phyloP scores from a whole-genome alignment of 2,797 vertebrate species.

The Phylloscopus collybita region DNA sequence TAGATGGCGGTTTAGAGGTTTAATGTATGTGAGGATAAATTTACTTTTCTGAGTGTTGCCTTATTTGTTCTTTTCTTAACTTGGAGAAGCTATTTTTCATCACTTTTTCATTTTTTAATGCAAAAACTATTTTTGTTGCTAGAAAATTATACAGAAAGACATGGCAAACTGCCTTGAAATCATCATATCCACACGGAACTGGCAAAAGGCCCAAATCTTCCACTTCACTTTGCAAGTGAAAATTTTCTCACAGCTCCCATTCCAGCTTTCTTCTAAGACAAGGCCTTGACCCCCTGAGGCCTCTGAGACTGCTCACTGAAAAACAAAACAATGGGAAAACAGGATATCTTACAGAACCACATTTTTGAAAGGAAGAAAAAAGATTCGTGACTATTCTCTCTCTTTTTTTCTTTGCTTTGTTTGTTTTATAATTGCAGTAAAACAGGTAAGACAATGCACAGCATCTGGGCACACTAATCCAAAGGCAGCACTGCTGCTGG shows the following conservation, averaged over 20 bases:
- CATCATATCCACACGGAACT: neutral
- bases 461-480: neutral
- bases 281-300: neutral
- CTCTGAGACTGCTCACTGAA: neutral
- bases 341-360: neutral
- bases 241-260: slow-evolving; percentile 29
- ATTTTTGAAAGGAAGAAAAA: neutral
- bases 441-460: neutral
- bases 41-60: neutral
- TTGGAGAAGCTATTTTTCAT: slow-evolving; percentile 5
- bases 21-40: neutral
- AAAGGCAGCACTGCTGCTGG: neutral
- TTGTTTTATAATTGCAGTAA: neutral
- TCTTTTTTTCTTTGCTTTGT: neutral
- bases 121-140: slow-evolving; percentile 17
- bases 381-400: neutral
- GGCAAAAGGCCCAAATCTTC: neutral
- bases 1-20: neutral
- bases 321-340: neutral
- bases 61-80: slow-evolving; percentile 36
- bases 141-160: slow-evolving; percentile 16
- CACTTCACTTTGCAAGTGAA: slow-evolving; percentile 22
- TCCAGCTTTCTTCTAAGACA: neutral
- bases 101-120: slow-evolving; percentile 30
- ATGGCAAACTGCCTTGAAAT: slow-evolving; percentile 40